These are phyloP conservation scores for Loriculus beryllinus DNA, from an alignment of 2,797 vertebrate genomes.

Conservation along the genomic window DNA sequence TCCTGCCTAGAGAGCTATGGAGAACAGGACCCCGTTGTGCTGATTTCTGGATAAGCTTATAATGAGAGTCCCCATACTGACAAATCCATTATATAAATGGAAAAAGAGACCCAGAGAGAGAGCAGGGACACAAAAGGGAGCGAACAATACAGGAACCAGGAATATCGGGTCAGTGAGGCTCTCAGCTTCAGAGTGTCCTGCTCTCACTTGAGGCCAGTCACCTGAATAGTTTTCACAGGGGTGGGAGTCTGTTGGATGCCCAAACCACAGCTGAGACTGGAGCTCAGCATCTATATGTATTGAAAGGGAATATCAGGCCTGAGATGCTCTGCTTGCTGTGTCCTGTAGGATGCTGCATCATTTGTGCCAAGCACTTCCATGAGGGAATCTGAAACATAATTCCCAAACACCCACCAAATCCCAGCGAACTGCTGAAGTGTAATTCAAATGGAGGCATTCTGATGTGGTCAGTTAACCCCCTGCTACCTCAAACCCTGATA, in stretches of 20 bases:
- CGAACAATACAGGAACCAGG: background rate
- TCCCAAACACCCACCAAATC: background rate
- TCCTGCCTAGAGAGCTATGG: background rate
- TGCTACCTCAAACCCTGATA: background rate
- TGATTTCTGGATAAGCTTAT: background rate
- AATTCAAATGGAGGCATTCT: background rate
- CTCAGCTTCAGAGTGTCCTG: background rate
- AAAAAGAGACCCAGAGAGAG: background rate
- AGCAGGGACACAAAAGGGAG: background rate
- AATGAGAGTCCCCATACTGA: background rate
- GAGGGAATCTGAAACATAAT: background rate
- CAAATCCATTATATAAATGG: background rate
- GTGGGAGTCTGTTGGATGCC: background rate
- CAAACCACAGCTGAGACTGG: background rate
- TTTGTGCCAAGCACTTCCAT: background rate
- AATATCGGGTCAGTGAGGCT: background rate
- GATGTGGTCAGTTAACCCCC: background rate
- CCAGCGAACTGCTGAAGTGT: background rate
- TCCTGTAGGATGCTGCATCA: background rate
- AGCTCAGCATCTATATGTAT: background rate
- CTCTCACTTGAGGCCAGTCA: background rate
- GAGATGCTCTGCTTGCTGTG: background rate
- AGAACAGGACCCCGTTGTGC: background rate
- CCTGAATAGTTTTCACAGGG: background rate
- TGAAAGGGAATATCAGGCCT: background rate